Evolutionary conservation across 2,113 vertebrate species (phyloP).

Genomic region (Spea multiplicata): DNA sequence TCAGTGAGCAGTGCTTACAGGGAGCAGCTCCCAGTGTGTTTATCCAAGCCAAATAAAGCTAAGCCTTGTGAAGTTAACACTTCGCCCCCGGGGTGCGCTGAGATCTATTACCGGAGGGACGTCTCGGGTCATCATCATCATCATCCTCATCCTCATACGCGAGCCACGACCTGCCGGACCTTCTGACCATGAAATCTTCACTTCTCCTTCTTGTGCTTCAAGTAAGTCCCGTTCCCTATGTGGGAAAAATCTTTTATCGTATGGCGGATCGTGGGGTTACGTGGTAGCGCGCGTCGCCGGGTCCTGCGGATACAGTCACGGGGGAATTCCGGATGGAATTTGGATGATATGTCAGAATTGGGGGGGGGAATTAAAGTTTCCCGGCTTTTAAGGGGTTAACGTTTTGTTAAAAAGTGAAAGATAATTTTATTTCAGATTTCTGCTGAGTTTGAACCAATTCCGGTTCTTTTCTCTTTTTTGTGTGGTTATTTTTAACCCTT

Average conservation of each 20-base stretch:
- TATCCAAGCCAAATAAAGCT: background rate
- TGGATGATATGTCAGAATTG: no score
- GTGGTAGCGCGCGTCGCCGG: no score
- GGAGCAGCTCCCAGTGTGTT: slow-evolving; percentile 17
- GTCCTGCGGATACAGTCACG: no score
- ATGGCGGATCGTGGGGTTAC: no score
- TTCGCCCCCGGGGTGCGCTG: background rate
- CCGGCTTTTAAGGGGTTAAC: no score
- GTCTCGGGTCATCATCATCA: background rate
- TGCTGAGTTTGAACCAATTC: no score
- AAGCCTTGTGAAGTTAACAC: background rate
- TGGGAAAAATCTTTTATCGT: background rate
- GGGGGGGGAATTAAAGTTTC: no score
- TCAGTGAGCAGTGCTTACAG: slow-evolving; percentile 14
- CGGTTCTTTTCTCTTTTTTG: no score
- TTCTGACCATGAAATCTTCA: slow-evolving; percentile 24
- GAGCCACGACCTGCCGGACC: background rate
- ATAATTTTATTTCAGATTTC: no score
- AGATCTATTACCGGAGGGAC: background rate
- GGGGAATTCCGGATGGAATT: no score
- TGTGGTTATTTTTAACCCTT: no score
- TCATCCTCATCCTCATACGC: background rate
- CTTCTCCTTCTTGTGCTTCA: slow-evolving; percentile 29
- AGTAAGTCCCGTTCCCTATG: slow-evolving; percentile 29
- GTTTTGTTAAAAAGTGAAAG: no score